These are phyloP conservation scores for Phlogophora meticulosa DNA, from an alignment of 2,888 invertebrate species.

Conservation along the genomic window DNA sequence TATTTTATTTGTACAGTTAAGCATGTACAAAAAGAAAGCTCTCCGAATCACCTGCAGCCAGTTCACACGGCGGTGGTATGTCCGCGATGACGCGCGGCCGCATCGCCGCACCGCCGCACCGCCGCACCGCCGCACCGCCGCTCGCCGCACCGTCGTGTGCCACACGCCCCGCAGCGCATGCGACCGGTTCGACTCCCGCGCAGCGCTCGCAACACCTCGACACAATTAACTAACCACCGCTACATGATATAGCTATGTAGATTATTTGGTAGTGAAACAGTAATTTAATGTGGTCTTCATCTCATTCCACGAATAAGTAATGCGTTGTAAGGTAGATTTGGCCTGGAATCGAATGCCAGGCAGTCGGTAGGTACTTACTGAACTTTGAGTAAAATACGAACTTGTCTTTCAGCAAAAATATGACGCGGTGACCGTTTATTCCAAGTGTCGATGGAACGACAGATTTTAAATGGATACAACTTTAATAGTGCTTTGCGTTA, in stretches of 20 bases:
- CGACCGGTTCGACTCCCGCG: conserved; percentile 58
- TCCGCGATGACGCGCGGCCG: background rate
- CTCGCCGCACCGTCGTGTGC: background rate
- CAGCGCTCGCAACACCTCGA: conserved; percentile 32
- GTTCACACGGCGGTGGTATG: conserved; percentile 42
- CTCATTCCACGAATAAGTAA: background rate
- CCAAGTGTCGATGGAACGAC: background rate
- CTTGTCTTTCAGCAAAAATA: background rate
- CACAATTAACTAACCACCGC: conserved; percentile 22
- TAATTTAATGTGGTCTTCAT: background rate
- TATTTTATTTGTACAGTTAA: conserved; percentile 54
- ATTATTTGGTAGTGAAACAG: conserved; percentile 5
- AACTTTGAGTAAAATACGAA: background rate
- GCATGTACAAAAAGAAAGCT: conserved; percentile 51
- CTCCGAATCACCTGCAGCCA: conserved; percentile 47
- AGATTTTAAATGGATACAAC: background rate
- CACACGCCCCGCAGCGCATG: background rate
- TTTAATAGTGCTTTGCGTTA: background rate
- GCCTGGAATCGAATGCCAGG: too few relatives aligned
- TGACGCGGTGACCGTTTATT: background rate
- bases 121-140: background rate
- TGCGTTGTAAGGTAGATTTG: background rate
- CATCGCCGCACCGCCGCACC: background rate
- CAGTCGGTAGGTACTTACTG: background rate
- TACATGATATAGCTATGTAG: background rate